Evolutionary conservation across 2,113 vertebrate species (phyloP), one percentile per base, ranked within the genome.

Genomic region (Lipophrys pholis): DNA sequence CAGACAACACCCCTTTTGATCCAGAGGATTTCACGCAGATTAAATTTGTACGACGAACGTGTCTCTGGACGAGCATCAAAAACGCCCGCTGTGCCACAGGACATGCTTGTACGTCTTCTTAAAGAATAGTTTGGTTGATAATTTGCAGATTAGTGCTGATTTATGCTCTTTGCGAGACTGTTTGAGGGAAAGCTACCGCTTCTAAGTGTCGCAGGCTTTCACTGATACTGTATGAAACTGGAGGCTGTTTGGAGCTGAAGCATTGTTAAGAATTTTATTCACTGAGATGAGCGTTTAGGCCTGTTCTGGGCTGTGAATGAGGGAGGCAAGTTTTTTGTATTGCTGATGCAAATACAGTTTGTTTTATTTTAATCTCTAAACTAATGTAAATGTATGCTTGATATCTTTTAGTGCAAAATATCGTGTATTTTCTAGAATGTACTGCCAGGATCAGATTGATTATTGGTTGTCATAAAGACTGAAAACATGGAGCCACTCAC

Each of bases 21-120:
- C 74, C 49, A 39, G 35, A 68, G 69, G 62, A 77, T 88, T 84
- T 86, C 8, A 82, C 6, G 15, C 82, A 80, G 69, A 82, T 88
- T 71, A 62, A 76, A 80, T 62, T 74, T 49, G 70, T 67, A 46
- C 61, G 8, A 65, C 51, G 54, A 8, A 73, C 45, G 11, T 17
- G 0, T 78, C 73, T 70, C 57, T 78, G 78, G 68, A 62, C 53
- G 17, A 4, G 38, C 11, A 0, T 73, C 55, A 30, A 76, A 66
- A 64, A 69, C 3, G 12, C 49, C 58, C 50, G 56, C 63, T 63
- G 41, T 1, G 63, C 53, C 35, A 46, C 30, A 42, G 16, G 41
- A 81, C 8, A 21, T 56, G 62, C 21, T 45, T 58, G 9, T n/a
- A n/a, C 30, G 12, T 42, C n/a, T 57, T 30, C 38, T 21, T 21